Evolutionary conservation across 2,797 vertebrate species (phyloP).

Genomic region (Alectoris magna): DNA sequence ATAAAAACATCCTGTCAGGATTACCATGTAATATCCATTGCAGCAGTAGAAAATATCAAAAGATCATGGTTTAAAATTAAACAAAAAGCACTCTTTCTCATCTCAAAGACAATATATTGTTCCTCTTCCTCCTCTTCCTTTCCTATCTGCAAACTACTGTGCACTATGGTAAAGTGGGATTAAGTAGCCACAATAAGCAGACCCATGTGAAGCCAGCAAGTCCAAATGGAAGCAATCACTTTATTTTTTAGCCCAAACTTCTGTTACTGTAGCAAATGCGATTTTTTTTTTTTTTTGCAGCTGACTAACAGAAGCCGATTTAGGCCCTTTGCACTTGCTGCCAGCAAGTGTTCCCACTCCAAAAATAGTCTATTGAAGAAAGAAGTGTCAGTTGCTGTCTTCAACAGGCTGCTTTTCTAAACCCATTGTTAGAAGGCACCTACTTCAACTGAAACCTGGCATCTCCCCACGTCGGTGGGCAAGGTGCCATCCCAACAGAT

Average conservation of each 20-base stretch:
- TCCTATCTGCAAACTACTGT: neutral
- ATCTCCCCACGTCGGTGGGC: constrained; percentile 9
- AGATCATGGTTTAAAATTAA: constrained; percentile 52
- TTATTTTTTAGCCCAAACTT: constrained; percentile 51
- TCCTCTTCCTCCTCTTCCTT: neutral
- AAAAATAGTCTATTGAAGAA: constrained; percentile 56
- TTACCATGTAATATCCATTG: constrained; percentile 60
- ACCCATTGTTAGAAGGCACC: constrained; percentile 43
- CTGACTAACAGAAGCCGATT: constrained; percentile 46
- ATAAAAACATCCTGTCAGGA: constrained; percentile 54
- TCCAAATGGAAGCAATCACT: constrained; percentile 1
- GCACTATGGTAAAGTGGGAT: neutral
- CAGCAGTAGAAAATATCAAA: constrained; percentile 69
- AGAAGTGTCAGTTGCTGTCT: constrained; percentile 60
- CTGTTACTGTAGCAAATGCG: constrained; percentile 46
- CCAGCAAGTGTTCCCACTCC: constrained; percentile 46
- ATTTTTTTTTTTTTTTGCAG: constrained; percentile 40
- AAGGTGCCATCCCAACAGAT: constrained; percentile 52
- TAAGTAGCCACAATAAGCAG: neutral
- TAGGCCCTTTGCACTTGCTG: constrained; percentile 43
- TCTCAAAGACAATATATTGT: neutral
- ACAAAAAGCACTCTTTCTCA: constrained; percentile 39
- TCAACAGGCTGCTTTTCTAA: constrained; percentile 57
- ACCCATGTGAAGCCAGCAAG: neutral
- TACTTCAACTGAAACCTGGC: constrained; percentile 42